Evolutionary conservation across 2,113 vertebrate species (phyloP).

Genomic region (Donacobius atricapilla): DNA sequence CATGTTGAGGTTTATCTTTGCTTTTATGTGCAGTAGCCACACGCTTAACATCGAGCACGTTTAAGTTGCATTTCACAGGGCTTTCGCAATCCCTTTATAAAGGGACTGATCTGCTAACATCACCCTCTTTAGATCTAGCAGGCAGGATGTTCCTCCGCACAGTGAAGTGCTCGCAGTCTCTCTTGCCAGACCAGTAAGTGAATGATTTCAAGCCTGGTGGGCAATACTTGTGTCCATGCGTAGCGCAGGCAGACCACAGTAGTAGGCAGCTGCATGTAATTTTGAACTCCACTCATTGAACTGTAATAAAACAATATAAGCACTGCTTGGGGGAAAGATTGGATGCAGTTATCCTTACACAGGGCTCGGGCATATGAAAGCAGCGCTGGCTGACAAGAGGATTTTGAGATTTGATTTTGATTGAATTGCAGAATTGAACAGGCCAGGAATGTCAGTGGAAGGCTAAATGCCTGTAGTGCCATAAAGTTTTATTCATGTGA

Average conservation of each 20-base stretch:
- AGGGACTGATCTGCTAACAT: conserved; percentile 81
- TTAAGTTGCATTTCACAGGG: conserved; percentile 77
- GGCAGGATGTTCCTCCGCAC: conserved; percentile 75
- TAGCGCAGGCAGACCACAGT: conserved; percentile 77
- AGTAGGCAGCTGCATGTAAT: conserved; percentile 85
- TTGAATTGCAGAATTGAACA: conserved; percentile 85
- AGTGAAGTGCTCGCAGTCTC: conserved; percentile 69
- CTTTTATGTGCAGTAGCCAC: conserved; percentile 78
- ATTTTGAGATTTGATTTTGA: conserved; percentile 87
- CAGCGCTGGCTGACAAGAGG: conserved; percentile 82
- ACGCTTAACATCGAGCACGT: conserved; percentile 75
- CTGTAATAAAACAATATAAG: conserved; percentile 91
- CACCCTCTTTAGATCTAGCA: conserved; percentile 75
- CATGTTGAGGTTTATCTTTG: conserved; percentile 77
- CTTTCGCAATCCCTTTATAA: conserved; percentile 78
- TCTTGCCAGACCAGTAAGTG: conserved; percentile 76
- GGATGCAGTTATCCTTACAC: conserved; percentile 81
- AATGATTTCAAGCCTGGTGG: conserved; percentile 84
- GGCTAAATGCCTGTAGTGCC: conserved; percentile 82
- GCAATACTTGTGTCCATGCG: conserved; percentile 77
- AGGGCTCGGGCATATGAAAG: conserved; percentile 78
- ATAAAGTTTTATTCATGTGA: conserved; percentile 85
- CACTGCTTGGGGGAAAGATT: conserved; percentile 81
- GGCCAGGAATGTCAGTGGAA: conserved; percentile 82
- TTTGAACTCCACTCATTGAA: conserved; percentile 87